Evolutionary conservation across 2,797 vertebrate genomes (phyloP).

Genomic region (Bradypodion ventrale): DNA sequence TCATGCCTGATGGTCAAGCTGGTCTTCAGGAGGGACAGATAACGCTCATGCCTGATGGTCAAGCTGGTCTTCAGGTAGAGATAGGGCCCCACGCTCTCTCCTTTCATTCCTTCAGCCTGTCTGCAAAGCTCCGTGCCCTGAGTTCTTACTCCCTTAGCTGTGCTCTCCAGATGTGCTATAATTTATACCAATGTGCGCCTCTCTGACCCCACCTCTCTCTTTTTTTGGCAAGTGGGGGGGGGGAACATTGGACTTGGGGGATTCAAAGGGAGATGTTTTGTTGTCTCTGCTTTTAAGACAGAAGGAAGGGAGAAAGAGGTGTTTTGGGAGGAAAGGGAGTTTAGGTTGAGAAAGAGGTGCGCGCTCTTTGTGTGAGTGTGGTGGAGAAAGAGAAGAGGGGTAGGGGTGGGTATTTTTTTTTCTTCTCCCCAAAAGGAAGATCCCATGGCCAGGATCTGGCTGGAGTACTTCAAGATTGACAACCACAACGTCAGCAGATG

Average conservation of each 20-base stretch:
- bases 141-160: not conserved
- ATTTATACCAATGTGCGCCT: conserved; percentile 31
- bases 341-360: too few relatives aligned
- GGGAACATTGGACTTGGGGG: not conserved
- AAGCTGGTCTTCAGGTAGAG: too few relatives aligned
- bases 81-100: too few relatives aligned
- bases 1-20: too few relatives aligned
- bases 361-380: too few relatives aligned
- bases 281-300: not conserved
- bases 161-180: conserved; percentile 27
- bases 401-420: not conserved
- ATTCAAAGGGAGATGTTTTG: not conserved
- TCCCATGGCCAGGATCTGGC: conserved; percentile 61
- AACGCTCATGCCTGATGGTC: too few relatives aligned
- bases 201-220: not conserved
- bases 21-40: too few relatives aligned
- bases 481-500: conserved; percentile 82
- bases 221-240: not conserved
- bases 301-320: not conserved
- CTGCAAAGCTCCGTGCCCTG: too few relatives aligned
- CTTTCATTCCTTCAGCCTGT: too few relatives aligned
- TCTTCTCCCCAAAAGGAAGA: not conserved
- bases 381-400: too few relatives aligned
- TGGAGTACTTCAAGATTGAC: conserved; percentile 74
- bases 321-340: not conserved